Base-by-base conservation (phyloP, 37 sponge, comb jelly and placozoan species). In the Halisarca cf. caerulea region DNA sequence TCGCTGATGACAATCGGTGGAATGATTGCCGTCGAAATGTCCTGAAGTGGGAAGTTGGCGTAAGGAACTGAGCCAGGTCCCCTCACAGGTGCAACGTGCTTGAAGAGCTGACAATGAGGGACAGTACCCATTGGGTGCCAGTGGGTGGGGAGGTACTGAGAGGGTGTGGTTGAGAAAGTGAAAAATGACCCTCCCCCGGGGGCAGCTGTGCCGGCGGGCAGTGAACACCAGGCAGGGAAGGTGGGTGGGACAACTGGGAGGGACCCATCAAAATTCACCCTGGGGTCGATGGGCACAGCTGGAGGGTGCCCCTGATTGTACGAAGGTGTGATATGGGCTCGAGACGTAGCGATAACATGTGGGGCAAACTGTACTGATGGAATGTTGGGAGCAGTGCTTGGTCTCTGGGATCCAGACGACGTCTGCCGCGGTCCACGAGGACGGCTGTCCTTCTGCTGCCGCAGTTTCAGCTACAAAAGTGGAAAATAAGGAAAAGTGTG, bases 81-180 rank as follows among this genome's bases (percentile, higher is more conserved):
- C 14, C 45, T 40, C 42, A 40, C 77, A 40, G 77, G 39, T 14
- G 42, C 45, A 37, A 74, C 45, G 24, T 74, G 77, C 42, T 74
- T 74, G 77, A 74, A 74, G 77, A 74, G 42, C 7, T 37, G 36
- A 38, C 77, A 74, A 21, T 74, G 77, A n/a, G 43, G 77, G 24
- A 74, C 42, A 24, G 77, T 23, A 18, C 42, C 77, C 45, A 74
- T 7, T 0, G 93, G 93, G 80, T 92, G 89, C 38, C 86, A 85
- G 74, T 89, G 82, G 58, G 93, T 69, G 32, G 89, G 89, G 24
- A 92, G 61, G 58, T 73, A 92, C 34, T 83, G 84, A 11, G 93
- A 86, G 11, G 93, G 90, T 0, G 93, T 86, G 35, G 93, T 79
- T 14, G 93, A 89, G 42, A 92, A 86, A 7, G 93, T 92, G 70